Conservation (phyloP, 53 echinoderm and acorn worm genomes). For the Pentamera pediparva region DNA sequence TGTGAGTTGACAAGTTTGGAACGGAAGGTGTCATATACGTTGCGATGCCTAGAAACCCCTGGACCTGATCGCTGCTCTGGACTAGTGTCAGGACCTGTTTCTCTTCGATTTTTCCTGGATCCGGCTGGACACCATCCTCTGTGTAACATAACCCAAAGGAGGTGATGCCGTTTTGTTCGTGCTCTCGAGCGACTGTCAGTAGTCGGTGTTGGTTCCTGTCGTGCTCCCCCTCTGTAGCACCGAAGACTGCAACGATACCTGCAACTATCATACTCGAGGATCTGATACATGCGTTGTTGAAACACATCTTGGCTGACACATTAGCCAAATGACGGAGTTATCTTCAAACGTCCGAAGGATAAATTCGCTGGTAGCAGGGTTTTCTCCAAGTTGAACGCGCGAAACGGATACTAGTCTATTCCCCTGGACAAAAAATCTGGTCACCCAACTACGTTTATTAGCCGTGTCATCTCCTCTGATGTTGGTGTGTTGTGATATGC, state of each 20-base stretch:
- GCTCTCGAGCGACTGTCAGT: conserved; percentile 28
- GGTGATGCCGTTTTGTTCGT: conserved; percentile 19
- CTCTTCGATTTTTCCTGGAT: conserved; percentile 30
- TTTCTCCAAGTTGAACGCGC: conserved; percentile 22
- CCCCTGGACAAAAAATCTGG: conserved; percentile 54
- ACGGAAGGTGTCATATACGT: conserved; percentile 53
- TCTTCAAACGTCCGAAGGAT: conserved; percentile 50
- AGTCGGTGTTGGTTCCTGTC: conserved; percentile 34
- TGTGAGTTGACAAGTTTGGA: conserved; percentile 38
- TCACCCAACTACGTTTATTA: conserved; percentile 24
- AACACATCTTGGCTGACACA: conserved; percentile 58
- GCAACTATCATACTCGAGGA: conserved; percentile 58
- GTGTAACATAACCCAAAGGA: conserved; percentile 40
- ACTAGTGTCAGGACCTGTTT: conserved; percentile 24
- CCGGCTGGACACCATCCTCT: conserved; percentile 29
- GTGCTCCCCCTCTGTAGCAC: conserved; percentile 27
- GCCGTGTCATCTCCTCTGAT: conserved; percentile 48
- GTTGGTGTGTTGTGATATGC: conserved; percentile 47
- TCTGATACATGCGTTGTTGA: conserved; percentile 61
- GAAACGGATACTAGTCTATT: conserved; percentile 49
- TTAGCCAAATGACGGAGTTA: conserved; percentile 53
- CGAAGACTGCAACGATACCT: conserved; percentile 45
- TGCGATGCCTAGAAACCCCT: conserved; percentile 45
- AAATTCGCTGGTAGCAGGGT: conserved; percentile 57
- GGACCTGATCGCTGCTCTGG: conserved; percentile 9